These are phyloP conservation scores for Nasua narica DNA, from an alignment of 2,797 vertebrate genomes.

Conservation along the genomic window DNA sequence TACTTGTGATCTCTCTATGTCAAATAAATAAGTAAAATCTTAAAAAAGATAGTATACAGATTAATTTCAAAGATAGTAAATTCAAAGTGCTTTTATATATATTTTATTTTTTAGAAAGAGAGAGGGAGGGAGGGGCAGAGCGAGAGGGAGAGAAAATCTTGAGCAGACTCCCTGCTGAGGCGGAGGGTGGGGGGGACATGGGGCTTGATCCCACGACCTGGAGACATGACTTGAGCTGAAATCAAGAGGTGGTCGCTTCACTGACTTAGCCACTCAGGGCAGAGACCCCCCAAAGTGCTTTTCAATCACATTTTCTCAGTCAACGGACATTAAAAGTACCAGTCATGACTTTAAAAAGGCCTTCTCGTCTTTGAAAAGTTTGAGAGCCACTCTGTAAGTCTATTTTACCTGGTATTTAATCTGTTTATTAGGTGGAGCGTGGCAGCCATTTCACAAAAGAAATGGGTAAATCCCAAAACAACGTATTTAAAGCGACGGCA, in stretches of 20 bases:
- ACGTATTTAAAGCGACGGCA: not conserved
- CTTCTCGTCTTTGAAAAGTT: not conserved
- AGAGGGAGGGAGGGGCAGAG: not conserved
- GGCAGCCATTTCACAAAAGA: not conserved
- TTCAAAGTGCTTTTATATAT: slow-evolving; percentile 8
- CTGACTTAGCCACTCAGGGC: not conserved
- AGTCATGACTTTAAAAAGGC: not conserved
- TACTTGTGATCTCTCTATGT: no score
- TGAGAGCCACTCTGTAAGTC: not conserved
- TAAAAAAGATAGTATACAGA: not conserved
- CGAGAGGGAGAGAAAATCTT: not conserved
- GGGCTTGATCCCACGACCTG: not conserved
- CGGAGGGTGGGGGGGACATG: no score
- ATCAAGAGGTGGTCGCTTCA: not conserved
- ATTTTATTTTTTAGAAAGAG: not conserved
- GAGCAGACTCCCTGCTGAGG: not conserved
- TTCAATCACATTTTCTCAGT: not conserved
- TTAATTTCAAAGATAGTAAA: not conserved
- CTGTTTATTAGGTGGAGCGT: not conserved
- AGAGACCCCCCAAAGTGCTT: no score
- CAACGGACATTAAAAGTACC: not conserved
- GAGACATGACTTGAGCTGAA: not conserved
- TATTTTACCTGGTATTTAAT: slow-evolving; percentile 18
- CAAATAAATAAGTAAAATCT: no score
- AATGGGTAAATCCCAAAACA: not conserved